Evolutionary conservation across 1,140 invertebrate species (phyloP).

Genomic region (Conus betulinus): DNA sequence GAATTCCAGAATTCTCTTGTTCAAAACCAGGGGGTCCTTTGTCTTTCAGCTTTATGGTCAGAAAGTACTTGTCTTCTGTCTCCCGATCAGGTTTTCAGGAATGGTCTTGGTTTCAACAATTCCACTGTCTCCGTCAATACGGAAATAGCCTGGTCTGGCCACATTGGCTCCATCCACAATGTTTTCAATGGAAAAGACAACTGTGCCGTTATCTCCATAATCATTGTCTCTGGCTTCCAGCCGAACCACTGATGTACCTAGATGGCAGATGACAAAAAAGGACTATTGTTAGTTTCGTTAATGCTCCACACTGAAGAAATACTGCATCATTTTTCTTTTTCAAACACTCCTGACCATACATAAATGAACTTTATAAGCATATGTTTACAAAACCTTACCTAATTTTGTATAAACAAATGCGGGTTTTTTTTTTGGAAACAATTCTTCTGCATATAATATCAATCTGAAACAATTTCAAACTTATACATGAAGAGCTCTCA

Average conservation of each 20-base stretch:
- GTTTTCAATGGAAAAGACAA: constrained; percentile 37
- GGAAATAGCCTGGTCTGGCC: neutral
- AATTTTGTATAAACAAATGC: too few species aligned
- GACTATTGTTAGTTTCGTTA: too few species aligned
- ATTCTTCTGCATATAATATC: too few species aligned
- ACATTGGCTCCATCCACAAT: constrained; percentile 31
- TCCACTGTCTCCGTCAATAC: constrained; percentile 36
- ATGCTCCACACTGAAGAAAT: too few species aligned
- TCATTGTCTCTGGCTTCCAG: constrained; percentile 90
- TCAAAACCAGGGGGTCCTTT: neutral
- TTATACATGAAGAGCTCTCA: too few species aligned
- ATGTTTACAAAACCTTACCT: too few species aligned
- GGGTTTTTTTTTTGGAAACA: too few species aligned
- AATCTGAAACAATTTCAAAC: too few species aligned
- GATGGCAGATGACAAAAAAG: too few species aligned
- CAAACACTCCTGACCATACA: too few species aligned
- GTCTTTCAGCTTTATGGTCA: constrained; percentile 37
- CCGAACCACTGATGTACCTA: constrained; percentile 91
- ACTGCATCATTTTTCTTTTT: too few species aligned
- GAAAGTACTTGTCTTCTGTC: constrained; percentile 48
- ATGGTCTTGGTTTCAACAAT: constrained; percentile 56
- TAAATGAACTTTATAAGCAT: too few species aligned
- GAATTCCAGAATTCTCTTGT: neutral
- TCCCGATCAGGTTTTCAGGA: constrained; percentile 50
- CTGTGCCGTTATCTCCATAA: constrained; percentile 55